Conservation (phyloP, 2,797 vertebrate species). For the Fundulus diaphanus region DNA sequence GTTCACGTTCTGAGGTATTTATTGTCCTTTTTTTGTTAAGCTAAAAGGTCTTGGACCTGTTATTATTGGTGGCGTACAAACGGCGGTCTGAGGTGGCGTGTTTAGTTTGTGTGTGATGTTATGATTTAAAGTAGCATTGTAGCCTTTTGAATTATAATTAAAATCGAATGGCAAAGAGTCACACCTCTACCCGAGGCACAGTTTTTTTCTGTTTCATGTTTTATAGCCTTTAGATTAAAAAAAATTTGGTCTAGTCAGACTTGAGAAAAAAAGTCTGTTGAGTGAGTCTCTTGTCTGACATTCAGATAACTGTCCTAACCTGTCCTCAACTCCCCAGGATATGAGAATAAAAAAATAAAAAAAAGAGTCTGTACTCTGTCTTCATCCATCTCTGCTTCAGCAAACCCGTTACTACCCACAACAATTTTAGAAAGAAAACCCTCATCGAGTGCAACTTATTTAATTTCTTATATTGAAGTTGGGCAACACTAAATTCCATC, state of each 20-base stretch:
- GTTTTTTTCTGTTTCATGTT: too few species aligned
- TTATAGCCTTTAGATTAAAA: neutral
- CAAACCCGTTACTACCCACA: constrained; percentile 10
- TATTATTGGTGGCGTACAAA: neutral
- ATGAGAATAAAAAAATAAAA: constrained; percentile 42
- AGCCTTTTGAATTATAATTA: too few species aligned
- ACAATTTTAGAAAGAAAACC: neutral
- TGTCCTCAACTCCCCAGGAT: constrained; percentile 8
- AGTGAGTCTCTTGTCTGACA: constrained; percentile 15
- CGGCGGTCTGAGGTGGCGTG: too few species aligned
- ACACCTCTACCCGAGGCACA: too few species aligned
- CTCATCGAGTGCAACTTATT: neutral
- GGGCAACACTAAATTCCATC: neutral
- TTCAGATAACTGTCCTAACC: constrained; percentile 36
- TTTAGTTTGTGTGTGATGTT: too few species aligned
- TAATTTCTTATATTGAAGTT: constrained; percentile 10
- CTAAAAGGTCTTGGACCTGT: neutral
- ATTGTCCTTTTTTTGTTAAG: neutral
- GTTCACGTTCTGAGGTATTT: neutral
- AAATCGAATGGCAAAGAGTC: too few species aligned
- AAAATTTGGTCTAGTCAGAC: neutral
- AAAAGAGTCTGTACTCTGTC: constrained; percentile 16
- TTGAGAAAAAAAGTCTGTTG: neutral
- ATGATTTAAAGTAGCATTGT: too few species aligned
- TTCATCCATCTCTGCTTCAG: constrained; percentile 3